phyloP scores from a whole-genome alignment of 2,888 invertebrate genomes.

The Rotaria socialis region DNA sequence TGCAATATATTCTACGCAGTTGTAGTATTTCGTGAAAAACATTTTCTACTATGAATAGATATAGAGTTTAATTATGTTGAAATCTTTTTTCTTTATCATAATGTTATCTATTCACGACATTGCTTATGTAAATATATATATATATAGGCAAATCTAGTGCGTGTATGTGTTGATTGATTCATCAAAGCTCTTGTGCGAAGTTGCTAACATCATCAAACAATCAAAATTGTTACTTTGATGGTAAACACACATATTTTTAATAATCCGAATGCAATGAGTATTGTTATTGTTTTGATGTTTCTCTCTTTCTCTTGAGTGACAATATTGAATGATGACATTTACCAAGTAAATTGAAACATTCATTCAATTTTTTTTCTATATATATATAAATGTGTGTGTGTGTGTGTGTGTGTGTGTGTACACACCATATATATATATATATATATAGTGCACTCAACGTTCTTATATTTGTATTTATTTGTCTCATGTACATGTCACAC shows the following conservation, averaged over 20 bases:
- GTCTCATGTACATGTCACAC: constrained; percentile 22
- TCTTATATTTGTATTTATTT: constrained; percentile 4
- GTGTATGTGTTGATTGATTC: background rate
- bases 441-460: background rate
- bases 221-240: constrained; percentile 15
- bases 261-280: constrained; percentile 14
- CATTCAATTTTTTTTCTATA: background rate
- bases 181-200: constrained; percentile 8
- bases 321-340: constrained; percentile 1
- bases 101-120: background rate
- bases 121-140: background rate
- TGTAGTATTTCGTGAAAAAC: too few species aligned
- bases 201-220: constrained; percentile 28
- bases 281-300: constrained; percentile 28
- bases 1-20: too few species aligned
- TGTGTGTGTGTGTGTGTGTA: too few species aligned
- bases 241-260: background rate
- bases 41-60: background rate
- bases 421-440: background rate
- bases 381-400: background rate
- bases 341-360: constrained; percentile 22
- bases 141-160: background rate
- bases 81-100: background rate
- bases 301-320: background rate
- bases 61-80: background rate